phyloP scores from a whole-genome alignment of 2,888 invertebrate genomes.

The Rhagium mordax region DNA sequence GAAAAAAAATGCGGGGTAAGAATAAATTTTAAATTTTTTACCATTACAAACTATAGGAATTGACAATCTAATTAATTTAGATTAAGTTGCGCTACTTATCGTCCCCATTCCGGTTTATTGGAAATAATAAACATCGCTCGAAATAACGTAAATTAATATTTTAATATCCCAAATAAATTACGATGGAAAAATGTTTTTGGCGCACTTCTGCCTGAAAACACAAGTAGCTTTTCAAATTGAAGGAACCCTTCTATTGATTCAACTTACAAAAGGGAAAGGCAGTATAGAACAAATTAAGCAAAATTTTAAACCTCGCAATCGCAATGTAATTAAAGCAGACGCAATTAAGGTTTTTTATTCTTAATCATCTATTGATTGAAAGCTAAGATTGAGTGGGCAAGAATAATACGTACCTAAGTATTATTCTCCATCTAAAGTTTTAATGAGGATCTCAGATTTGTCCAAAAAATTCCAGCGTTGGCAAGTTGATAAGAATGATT shows the following conservation, averaged over 20 bases:
- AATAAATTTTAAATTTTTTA: no score
- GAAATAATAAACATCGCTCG: neutral
- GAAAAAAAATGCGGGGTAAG: no score
- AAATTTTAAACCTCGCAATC: slow-evolving; percentile 22
- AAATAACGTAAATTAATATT: neutral
- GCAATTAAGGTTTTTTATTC: slow-evolving; percentile 27
- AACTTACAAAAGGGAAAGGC: slow-evolving; percentile 3
- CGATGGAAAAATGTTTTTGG: neutral
- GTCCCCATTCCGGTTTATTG: neutral
- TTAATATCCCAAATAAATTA: neutral
- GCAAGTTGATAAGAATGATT: neutral
- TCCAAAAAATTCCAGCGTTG: slow-evolving; percentile 12
- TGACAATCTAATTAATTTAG: no score
- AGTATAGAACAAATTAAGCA: slow-evolving; percentile 20
- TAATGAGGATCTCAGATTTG: slow-evolving; percentile 19
- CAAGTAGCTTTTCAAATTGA: slow-evolving; percentile 12
- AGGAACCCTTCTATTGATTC: slow-evolving; percentile 17
- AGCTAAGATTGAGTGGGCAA: slow-evolving; percentile 12
- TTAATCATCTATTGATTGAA: slow-evolving; percentile 28
- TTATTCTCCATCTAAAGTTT: slow-evolving; percentile 17
- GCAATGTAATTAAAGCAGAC: slow-evolving; percentile 26
- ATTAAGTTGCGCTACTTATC: neutral
- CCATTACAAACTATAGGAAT: no score
- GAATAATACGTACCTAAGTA: slow-evolving; percentile 26
- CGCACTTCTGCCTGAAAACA: neutral